phyloP scores from a whole-genome alignment of 2,797 vertebrate genomes.

The Oreonectes daqikongensis region DNA sequence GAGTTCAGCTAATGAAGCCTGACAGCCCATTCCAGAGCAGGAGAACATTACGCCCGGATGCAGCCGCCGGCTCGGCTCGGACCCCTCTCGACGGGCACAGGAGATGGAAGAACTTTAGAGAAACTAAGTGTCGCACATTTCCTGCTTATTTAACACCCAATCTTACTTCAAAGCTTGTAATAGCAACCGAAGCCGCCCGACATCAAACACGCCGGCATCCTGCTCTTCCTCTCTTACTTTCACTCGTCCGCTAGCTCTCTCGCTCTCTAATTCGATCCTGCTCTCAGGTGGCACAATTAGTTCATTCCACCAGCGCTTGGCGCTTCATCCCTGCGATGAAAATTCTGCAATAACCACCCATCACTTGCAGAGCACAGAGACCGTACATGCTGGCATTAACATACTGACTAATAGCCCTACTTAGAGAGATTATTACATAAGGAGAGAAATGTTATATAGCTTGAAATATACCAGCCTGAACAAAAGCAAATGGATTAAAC shows the following conservation, averaged over 20 bases:
- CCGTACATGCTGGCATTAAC: conserved; percentile 37
- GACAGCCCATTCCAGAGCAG: conserved; percentile 78
- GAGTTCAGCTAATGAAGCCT: conserved; percentile 79
- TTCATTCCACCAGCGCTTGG: conserved; percentile 42
- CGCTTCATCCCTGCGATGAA: conserved; percentile 30
- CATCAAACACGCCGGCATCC: conserved; percentile 59
- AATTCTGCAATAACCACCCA: conserved; percentile 38
- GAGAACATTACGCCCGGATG: conserved; percentile 73
- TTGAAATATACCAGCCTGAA: background rate
- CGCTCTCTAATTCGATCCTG: conserved; percentile 36
- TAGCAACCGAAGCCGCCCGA: conserved; percentile 54
- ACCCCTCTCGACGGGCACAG: conserved; percentile 56
- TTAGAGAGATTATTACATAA: conserved; percentile 32
- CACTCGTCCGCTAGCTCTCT: conserved; percentile 30
- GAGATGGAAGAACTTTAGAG: conserved; percentile 72
- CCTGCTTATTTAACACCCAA: conserved; percentile 79
- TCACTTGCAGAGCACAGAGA: conserved; percentile 29
- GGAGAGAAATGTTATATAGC: background rate
- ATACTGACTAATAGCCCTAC: conserved; percentile 18
- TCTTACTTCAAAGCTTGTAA: conserved; percentile 69
- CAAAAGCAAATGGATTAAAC: conserved; percentile 9
- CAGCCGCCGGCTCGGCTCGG: conserved; percentile 62
- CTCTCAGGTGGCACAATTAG: conserved; percentile 62
- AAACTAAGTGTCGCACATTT: conserved; percentile 76
- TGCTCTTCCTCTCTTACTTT: conserved; percentile 38